Conservation (phyloP, 2,797 vertebrate species). For the Synaphobranchus kaupii region DNA sequence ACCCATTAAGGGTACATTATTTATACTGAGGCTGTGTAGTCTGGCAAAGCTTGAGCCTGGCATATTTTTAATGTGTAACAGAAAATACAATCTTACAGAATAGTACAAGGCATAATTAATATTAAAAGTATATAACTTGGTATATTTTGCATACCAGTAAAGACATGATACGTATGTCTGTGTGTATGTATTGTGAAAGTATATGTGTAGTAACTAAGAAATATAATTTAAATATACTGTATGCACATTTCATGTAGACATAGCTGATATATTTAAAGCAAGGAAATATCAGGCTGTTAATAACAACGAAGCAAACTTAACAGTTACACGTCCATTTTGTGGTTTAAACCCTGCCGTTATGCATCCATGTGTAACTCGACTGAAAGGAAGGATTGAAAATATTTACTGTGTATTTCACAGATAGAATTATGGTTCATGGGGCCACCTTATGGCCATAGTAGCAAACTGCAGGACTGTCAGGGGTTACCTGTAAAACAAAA, state of each 20-base stretch:
- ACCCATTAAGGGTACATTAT: neutral
- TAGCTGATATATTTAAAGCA: neutral
- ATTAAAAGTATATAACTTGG: conserved; percentile 22
- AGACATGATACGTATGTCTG: conserved; percentile 31
- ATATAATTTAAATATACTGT: conserved; percentile 39
- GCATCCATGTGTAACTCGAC: neutral
- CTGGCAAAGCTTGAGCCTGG: neutral
- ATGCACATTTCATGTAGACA: neutral
- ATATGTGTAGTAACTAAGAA: conserved; percentile 30
- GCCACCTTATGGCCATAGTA: conserved; percentile 47
- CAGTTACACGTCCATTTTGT: neutral
- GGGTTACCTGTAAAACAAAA: neutral
- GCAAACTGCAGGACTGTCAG: conserved; percentile 30
- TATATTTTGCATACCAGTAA: conserved; percentile 32
- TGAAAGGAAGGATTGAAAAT: neutral
- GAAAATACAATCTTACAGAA: conserved; percentile 4
- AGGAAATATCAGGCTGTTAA: neutral
- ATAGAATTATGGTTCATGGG: conserved; percentile 28
- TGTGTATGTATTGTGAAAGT: conserved; percentile 17
- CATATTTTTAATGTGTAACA: neutral
- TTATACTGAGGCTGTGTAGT: neutral
- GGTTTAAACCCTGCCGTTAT: neutral
- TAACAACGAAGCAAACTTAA: neutral
- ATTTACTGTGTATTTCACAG: neutral
- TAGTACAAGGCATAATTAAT: neutral